Base-by-base conservation (phyloP, 1,140 invertebrate genomes). In the Drosophila arawakana region DNA sequence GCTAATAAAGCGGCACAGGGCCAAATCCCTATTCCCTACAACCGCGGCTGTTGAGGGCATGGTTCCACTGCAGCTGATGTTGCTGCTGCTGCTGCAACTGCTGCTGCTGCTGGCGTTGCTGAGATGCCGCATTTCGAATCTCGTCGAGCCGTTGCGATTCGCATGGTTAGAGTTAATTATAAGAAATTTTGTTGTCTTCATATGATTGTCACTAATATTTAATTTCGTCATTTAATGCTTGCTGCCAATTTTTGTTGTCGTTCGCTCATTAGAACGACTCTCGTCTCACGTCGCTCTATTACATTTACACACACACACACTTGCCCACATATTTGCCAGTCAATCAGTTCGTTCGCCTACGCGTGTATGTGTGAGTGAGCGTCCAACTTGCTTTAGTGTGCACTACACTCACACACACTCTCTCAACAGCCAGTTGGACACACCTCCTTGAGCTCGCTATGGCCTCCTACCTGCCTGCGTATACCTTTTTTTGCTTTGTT, bases 91-190 rank as follows among this genome's bases (percentile, higher is more conserved):
- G 43, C 25, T 13, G 41, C 50, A 5, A 30, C 3, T 11, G 43
- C 66, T 41, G 39, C 44, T 71, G 66, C 47, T 52, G 41, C 5
- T 49, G 44, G 44, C 55, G 55, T 41, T 71, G 63, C 44, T 58
- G 66, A 43, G 68, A 79, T 78, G 75, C 72, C 65, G 76, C 78
- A 83, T 83, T 83, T 81, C 76, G 68, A 70, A 68, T 84, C 71
- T 78, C 78, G 81, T 65, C 80, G 90, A 91, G 78, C 63, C 90
- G 73, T 91, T 84, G 49, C 78, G 78, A 73, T 63, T 55, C 89
- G 90, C 85, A 84, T 91, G 85, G 90, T 91, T 91, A 90, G 82
- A 88, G 66, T 90, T 91, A 91, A 91, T 91, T 91, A 91, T 85
- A 82, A 73, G 73, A 86, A 80, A 71, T 65, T 44, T 58, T 80